Base-by-base conservation (phyloP, 2,888 invertebrate genomes). In the Chalcosyrphus nemorum region DNA sequence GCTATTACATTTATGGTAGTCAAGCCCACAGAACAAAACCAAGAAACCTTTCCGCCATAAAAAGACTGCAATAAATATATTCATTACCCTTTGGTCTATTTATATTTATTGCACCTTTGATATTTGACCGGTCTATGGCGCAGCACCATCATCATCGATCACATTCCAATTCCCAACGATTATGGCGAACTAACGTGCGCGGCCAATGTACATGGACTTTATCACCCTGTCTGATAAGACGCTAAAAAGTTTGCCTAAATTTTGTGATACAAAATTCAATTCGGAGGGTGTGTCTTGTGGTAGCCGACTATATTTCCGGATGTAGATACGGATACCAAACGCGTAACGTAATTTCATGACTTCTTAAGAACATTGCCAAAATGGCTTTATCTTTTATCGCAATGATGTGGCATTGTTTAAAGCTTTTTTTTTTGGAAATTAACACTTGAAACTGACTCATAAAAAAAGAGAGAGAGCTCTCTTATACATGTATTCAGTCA, bases 321-420 rank as follows among this genome's bases (percentile, higher is more conserved):
- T 11, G 15, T 27, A 4, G 13, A 2, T 17, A 7, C 2, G n/a
- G 45, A 61, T 45, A 29, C 17, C 59, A 19, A 47, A 13, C 47
- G 19, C n/a, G n/a, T 47, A 15, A 15, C 38, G 17, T 27, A 17
- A 70, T 70, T 70, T 57, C 57, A 13, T 57, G 35, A 70, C 7
- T 80, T 66, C 35, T 38, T 11, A 38, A 52, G 59, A 21, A 80
- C 32, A 61, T 61, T 68, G 38, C 45, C 17, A 11, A 52, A 72
- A 72, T 43, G 11, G 11, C 32, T 32, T 29, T 9, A 21, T 17
- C 43, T 68, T 29, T 54, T 74, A 74, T 65, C 66, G 13, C 9
- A 13, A 15, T 74, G 74, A 80, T 54, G 68, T 74, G 59, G 59
- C 80, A 56, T 21, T 66, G 27, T 17, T 43, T 29, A 24, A 32